Base-by-base conservation (phyloP, 2,113 vertebrate genomes). In the Dissostichus mawsoni region DNA sequence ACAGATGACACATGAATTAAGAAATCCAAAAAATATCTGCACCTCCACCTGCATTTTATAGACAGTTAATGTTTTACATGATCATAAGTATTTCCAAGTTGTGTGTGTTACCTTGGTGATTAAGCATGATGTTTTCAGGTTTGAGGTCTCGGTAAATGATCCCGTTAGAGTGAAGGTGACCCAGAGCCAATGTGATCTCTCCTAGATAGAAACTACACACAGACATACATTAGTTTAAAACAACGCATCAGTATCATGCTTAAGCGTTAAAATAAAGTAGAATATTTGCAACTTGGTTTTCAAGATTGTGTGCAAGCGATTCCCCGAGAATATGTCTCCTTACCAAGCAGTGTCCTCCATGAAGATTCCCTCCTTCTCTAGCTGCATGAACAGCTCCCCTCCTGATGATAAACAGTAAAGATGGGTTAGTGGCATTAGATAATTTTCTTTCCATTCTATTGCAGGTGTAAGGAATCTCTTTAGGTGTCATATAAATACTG, bases 81-180 rank as follows among this genome's bases (percentile, higher is more conserved):
- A 33, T 63, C 8, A n/a, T 4, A 53, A 79, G 20, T 25, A 36
- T 33, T 25, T 23, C 18, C 41, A 12, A 18, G 13, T 16, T 3
- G 11, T 44, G 36, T 2, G 7, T 62, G 33, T 65, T 90, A 98
- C 97, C 97, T 87, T 97, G 95, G 62, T 95, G 95, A 89, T 86
- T 97, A 17, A 98, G 96, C 97, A 98, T 98, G 89, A 98, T 97
- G 87, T 98, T 98, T 68, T 98, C 97, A 0, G 97, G 97, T 78
- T 98, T 98, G 77, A 98, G 96, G 81, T 98, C 97, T 23, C 97
- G 87, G 93, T 98, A 98, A 92, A 98, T 97, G 84, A 98, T 98
- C 64, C 97, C 97, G 0, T 95, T 95, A 3, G 96, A 96, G 81
- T 98, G 97, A 44, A 98, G 96, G 90, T 98, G 97, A 69, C 97